phyloP scores from a whole-genome alignment of 2,797 vertebrate genomes.

The Pseudopleuronectes americanus region DNA sequence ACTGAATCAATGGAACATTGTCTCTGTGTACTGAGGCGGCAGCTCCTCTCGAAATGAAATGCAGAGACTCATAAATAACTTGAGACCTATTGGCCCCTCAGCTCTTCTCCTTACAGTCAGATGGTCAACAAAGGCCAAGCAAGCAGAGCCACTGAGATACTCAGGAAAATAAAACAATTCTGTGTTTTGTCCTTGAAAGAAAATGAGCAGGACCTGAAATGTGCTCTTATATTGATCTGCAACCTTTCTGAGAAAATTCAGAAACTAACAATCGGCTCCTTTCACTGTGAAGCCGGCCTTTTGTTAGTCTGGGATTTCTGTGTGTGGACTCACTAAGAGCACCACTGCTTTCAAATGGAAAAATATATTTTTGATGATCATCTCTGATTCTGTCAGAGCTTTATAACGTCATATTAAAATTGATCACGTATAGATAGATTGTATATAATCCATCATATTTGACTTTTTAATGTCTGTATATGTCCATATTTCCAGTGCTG shows the following conservation, averaged over 20 bases:
- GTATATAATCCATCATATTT: no score
- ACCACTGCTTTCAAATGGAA: not conserved
- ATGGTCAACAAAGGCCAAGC: constrained; percentile 4
- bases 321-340: not conserved
- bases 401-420: not conserved
- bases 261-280: constrained; percentile 3
- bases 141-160: not conserved
- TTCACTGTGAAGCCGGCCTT: not conserved
- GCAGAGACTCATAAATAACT: not conserved
- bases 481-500: not conserved
- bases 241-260: not conserved
- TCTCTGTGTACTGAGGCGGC: not conserved
- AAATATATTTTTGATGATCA: not conserved
- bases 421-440: no score
- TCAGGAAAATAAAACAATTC: not conserved
- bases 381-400: not conserved
- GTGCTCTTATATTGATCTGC: constrained; percentile 3
- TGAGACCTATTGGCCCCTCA: not conserved
- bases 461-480: no score
- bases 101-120: not conserved
- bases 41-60: not conserved
- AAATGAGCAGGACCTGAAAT: not conserved
- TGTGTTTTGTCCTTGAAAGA: not conserved
- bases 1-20: not conserved
- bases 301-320: not conserved